These are phyloP conservation scores for Tupaia chinensis DNA, from an alignment of 2,113 vertebrate genomes.

Conservation along the genomic window DNA sequence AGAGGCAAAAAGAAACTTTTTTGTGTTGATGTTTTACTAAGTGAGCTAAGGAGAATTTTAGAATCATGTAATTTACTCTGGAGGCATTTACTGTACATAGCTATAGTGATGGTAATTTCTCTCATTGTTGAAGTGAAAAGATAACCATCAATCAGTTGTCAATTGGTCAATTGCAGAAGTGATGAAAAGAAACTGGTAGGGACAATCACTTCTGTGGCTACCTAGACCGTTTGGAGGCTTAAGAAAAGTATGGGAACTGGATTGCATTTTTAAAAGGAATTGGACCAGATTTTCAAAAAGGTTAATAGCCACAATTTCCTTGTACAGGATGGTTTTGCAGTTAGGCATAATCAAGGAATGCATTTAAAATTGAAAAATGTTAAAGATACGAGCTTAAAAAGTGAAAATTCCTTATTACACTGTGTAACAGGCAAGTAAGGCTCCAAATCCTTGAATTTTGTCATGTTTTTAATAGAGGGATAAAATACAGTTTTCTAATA, in stretches of 20 bases:
- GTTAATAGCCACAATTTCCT: constrained; percentile 58
- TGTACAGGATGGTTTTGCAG: constrained; percentile 24
- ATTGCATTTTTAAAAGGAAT: constrained; percentile 87
- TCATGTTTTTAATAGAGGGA: constrained; percentile 41
- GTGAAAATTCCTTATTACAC: constrained; percentile 30
- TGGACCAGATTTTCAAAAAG: constrained; percentile 80
- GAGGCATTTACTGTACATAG: constrained; percentile 99
- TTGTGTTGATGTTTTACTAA: constrained; percentile 94
- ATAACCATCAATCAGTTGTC: constrained; percentile 99
- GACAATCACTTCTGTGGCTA: constrained; percentile 95
- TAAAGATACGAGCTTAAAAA: constrained; percentile 27
- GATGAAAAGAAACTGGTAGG: constrained; percentile 95
- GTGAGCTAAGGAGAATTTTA: constrained; percentile 95
- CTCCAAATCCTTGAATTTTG: neutral
- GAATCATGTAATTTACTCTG: constrained; percentile 99
- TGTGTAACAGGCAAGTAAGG: neutral
- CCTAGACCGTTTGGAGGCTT: constrained; percentile 92
- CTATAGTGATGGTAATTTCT: constrained; percentile 99
- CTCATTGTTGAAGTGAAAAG: constrained; percentile 98
- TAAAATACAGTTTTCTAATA: constrained; percentile 56
- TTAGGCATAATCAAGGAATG: constrained; percentile 44
- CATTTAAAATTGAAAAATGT: constrained; percentile 14
- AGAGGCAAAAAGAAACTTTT: constrained; percentile 97
- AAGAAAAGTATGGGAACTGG: constrained; percentile 94
- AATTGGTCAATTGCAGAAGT: constrained; percentile 98